Evolutionary conservation across 2,113 vertebrate genomes (phyloP).

Genomic region (Ceuthmochares aereus): DNA sequence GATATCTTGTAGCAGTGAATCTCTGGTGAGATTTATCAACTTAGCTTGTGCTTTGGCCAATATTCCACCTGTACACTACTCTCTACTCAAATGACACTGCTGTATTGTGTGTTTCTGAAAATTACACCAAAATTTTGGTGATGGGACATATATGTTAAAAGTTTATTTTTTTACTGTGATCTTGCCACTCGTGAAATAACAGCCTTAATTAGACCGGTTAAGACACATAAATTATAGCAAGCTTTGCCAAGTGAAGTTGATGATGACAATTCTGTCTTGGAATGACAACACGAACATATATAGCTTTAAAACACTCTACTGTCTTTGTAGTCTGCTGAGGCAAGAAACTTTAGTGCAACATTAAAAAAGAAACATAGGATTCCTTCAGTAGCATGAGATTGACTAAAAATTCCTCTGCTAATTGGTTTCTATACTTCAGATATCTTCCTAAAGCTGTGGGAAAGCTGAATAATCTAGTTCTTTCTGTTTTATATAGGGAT

Average conservation of each 20-base stretch:
- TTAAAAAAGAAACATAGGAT: not conserved
- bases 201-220: conserved; percentile 37
- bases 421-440: not conserved
- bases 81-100: not conserved
- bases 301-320: not conserved
- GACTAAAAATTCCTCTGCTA: not conserved
- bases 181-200: conserved; percentile 10
- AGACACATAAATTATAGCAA: conserved; percentile 9
- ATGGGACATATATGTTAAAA: not conserved
- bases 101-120: not conserved
- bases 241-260: not conserved
- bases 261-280: conserved; percentile 17
- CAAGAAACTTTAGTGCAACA: not conserved
- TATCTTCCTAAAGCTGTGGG: not conserved
- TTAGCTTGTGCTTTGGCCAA: not conserved
- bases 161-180: not conserved
- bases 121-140: not conserved
- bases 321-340: not conserved
- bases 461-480: not conserved
- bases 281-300: not conserved
- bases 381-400: not conserved
- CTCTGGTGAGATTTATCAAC: not conserved
- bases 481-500: not conserved
- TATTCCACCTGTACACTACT: not conserved
- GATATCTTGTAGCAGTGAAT: not conserved